Percentiles rank a stretch among this genome's conserved stretches.
Conservation (phyloP, 2,113 vertebrate genomes). For the Reinhardtius hippoglossoides region DNA sequence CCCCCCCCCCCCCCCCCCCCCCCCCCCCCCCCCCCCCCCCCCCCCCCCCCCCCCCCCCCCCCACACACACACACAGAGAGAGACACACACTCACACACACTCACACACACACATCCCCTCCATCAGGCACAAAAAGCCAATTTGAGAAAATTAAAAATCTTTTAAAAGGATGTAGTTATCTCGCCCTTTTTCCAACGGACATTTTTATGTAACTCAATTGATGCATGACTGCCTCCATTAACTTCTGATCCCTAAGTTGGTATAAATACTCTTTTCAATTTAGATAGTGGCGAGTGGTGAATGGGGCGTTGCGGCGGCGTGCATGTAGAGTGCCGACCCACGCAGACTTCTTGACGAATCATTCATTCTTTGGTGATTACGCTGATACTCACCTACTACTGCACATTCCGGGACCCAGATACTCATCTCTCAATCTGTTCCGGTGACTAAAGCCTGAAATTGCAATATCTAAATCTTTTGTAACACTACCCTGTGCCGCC, state of each 20-base stretch:
- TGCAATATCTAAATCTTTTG: conserved; percentile 42
- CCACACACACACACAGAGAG: not conserved
- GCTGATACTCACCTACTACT: conserved; percentile 21
- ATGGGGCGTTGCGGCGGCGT: conserved; percentile 36
- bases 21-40: not conserved
- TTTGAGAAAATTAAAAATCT: conserved; percentile 77
- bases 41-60: not conserved
- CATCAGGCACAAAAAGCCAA: conserved; percentile 66
- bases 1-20: not conserved
- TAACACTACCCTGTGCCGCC: not conserved
- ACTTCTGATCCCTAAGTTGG: conserved; percentile 73
- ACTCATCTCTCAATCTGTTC: conserved; percentile 29
- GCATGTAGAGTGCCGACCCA: conserved; percentile 51
- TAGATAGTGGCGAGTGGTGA: conserved; percentile 71
- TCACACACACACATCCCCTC: conserved; percentile 16
- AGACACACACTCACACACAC: conserved; percentile 21
- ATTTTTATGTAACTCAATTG: conserved; percentile 77
- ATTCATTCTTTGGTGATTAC: conserved; percentile 50
- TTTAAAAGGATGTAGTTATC: conserved; percentile 75
- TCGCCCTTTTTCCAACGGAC: conserved; percentile 51
- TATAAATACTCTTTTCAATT: conserved; percentile 81
- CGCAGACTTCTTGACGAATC: conserved; percentile 53
- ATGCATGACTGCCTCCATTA: conserved; percentile 79
- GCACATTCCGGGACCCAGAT: conserved; percentile 12
- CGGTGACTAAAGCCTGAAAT: conserved; percentile 37